Base-by-base conservation (phyloP, 2,113 vertebrate species). In the Crotalus tigris region DNA sequence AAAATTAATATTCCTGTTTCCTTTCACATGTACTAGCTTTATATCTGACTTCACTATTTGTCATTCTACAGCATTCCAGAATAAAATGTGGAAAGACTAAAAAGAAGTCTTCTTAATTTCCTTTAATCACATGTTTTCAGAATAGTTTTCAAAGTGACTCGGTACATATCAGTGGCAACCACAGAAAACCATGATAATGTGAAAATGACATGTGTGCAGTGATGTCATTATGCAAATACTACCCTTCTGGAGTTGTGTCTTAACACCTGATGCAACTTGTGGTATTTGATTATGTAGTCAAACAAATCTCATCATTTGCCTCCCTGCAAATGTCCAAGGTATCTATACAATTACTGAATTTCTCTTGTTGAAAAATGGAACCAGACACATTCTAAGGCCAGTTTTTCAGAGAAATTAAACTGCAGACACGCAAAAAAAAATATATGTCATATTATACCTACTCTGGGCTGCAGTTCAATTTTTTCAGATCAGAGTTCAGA, bases 401-500 rank as follows among this genome's bases (percentile, higher is more conserved):
- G 6, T 53, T 58, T 55, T 55, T 86, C 75, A 93, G 11, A 87
- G 1, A 64, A 53, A 59, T n/a, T 0, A 5, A 59, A 89, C 58
- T 49, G 13, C 6, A 89, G 5, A 44, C 92, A 49, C 85, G 92
- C 57, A 29, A n/a, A 91, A 89, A 69, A 92, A 69, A 92, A 33
- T 85, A 58, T 92, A 33, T 81, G n/a, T 90, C 53, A 92, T 75
- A 87, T 59, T 92, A 96, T 91, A 98, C 99, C 97, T 98, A 99
- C 99, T 99, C 98, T 53, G 99, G 98, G 96, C 98, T 99, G 97
- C 99, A 99, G 97, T 99, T 99, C 96, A 99, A 97, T 95, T 98
- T 99, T 96, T 96, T 98, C 88, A 99, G 98, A 85, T 99, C 99
- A 8, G 97, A 94, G 95, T 98, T 99, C 95, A 99, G 97, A 97